Evolutionary conservation across 2,113 vertebrate species (phyloP).

Genomic region (Pavo muticus): DNA sequence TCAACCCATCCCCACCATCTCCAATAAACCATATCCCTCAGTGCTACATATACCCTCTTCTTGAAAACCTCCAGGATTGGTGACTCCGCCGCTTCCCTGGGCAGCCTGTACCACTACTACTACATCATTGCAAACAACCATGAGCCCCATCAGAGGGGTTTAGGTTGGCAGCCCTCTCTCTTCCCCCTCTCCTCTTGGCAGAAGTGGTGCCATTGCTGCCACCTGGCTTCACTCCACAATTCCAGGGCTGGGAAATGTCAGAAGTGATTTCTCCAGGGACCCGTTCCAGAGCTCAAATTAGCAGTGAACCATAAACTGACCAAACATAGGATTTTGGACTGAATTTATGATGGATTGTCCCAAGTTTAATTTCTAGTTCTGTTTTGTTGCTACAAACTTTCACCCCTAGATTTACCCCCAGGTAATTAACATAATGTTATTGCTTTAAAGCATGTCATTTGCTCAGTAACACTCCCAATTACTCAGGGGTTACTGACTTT

Average conservation of each 20-base stretch:
- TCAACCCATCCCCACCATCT: no score
- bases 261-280: background rate
- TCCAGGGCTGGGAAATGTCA: background rate
- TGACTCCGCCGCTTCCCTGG: no score
- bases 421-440: background rate
- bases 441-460: background rate
- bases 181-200: background rate
- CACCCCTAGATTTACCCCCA: background rate
- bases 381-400: background rate
- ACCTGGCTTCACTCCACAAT: background rate
- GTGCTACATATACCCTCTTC: no score
- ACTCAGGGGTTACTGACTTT: conserved; percentile 19
- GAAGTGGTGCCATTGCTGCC: background rate
- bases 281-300: background rate
- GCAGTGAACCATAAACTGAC: background rate
- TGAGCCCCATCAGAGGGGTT: rapidly evolving
- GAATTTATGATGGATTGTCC: background rate
- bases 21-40: no score
- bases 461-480: conserved; percentile 6
- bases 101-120: no score
- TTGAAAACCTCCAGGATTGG: no score
- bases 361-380: background rate
- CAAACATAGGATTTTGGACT: background rate
- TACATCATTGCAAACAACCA: background rate
- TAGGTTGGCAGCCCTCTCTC: background rate